A percentile compares a stretch with the other conserved stretches of the same genome.
phyloP scores from a whole-genome alignment of 2,888 invertebrate genomes.

The Gastracanthus pulcherrimus region DNA sequence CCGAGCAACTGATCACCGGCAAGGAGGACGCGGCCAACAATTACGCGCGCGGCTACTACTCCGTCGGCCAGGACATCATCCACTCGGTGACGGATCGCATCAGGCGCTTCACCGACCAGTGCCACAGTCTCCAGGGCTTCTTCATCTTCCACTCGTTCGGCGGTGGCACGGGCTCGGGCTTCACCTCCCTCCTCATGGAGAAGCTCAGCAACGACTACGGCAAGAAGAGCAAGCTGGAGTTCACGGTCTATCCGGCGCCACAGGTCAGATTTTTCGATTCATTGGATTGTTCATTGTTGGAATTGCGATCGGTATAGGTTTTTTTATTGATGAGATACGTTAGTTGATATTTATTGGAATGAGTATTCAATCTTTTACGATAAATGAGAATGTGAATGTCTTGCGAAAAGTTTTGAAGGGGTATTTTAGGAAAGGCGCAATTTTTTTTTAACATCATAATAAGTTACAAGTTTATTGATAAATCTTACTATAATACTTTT shows the following conservation, averaged over 20 bases:
- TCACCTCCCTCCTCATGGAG: constrained; percentile 95
- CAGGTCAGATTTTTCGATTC: constrained; percentile 81
- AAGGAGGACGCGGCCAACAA: constrained; percentile 97
- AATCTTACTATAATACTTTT: too few species aligned
- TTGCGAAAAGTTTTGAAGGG: too few species aligned
- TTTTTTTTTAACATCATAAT: too few species aligned
- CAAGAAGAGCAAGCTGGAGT: constrained; percentile 95
- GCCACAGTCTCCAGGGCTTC: constrained; percentile 92
- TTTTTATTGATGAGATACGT: too few species aligned
- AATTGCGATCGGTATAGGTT: too few species aligned
- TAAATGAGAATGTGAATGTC: too few species aligned
- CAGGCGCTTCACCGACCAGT: constrained; percentile 90
- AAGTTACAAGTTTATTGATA: too few species aligned
- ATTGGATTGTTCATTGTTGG: too few species aligned
- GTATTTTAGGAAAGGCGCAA: too few species aligned
- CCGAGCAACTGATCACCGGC: constrained; percentile 94
- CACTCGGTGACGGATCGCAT: constrained; percentile 90
- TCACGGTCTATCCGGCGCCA: constrained; percentile 96
- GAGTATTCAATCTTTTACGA: too few species aligned
- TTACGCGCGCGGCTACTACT: constrained; percentile 96
- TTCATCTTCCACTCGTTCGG: constrained; percentile 96
- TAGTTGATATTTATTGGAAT: too few species aligned
- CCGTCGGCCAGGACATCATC: constrained; percentile 93
- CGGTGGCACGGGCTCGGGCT: constrained; percentile 94
- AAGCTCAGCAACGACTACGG: constrained; percentile 94